phyloP scores from a whole-genome alignment of 2,113 vertebrate genomes.

The Thamnaconus septentrionalis region DNA sequence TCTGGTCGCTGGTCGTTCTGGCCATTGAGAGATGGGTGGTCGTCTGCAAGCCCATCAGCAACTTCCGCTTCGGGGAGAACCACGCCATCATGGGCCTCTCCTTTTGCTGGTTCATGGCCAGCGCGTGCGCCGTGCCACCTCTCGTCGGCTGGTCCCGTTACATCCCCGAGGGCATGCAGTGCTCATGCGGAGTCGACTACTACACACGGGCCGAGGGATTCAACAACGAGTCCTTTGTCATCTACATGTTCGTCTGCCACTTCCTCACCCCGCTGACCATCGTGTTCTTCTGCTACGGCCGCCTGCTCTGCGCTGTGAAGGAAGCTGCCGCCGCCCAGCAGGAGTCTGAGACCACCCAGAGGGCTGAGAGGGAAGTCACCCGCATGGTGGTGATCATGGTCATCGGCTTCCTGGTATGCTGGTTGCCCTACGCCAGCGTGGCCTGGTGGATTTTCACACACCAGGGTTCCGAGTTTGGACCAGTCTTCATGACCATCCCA shows the following conservation, averaged over 20 bases:
- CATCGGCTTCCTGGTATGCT: conserved; percentile 86
- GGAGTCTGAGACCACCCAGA: conserved; percentile 96
- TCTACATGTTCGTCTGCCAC: conserved; percentile 96
- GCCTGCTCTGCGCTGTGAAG: conserved; percentile 94
- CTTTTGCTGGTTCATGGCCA: conserved; percentile 87
- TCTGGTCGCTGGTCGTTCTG: conserved; percentile 94
- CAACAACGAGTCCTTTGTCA: conserved; percentile 93
- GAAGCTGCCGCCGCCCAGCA: conserved; percentile 96
- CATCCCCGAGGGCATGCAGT: conserved; percentile 97
- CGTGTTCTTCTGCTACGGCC: conserved; percentile 95
- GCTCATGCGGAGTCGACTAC: conserved; percentile 94
- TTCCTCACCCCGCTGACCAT: conserved; percentile 75
- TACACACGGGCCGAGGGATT: conserved; percentile 88
- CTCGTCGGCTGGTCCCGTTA: conserved; percentile 92
- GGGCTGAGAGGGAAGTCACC: conserved; percentile 95
- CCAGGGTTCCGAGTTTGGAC: conserved; percentile 88
- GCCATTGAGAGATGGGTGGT: conserved; percentile 92
- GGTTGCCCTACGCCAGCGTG: conserved; percentile 86
- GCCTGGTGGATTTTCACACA: conserved; percentile 92
- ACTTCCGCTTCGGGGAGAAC: conserved; percentile 94
- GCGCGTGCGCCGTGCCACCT: conserved; percentile 82
- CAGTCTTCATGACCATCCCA: conserved; percentile 92
- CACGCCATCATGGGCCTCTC: conserved; percentile 90
- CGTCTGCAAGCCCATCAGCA: conserved; percentile 97
- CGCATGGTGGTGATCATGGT: conserved; percentile 97